Base-by-base conservation (phyloP, 2,888 invertebrate genomes). In the Drosophila suboccidentalis region DNA sequence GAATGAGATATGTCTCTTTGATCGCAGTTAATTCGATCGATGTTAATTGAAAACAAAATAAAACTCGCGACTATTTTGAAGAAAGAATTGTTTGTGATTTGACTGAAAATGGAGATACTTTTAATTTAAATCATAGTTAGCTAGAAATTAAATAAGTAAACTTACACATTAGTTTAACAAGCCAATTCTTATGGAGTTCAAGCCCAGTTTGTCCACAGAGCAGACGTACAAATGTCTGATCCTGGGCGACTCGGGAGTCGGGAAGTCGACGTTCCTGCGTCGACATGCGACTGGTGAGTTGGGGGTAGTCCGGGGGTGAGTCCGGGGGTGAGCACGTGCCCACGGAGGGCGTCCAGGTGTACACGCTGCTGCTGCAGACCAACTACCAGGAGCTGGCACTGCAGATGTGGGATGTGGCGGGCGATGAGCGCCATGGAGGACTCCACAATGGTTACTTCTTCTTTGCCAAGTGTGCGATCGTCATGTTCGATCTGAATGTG, bases 221-320 rank as follows among this genome's bases (percentile, higher is more conserved):
- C 26, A 61, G 17, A 61, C 53, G 3, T 73, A 15, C 8, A 75
- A 75, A 11, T 75, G 75, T 41, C 46, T 75, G 10, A 38, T 75
- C 8, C 36, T 75, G 3, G 75, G 75, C 11, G 76, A 75, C 6
- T 57, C 76, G 4, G 74, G 76, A 2, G 76, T 75, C 1, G 74
- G 74, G 1, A 75, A 75, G 29, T 43, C 61, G 17, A 75, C 58
- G 1, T 75, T 70, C 17, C 1, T 75, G 58, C 49, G 53, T 0
- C 64, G 76, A 0, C 75, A 62, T 32, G 64, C 49, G n/a, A 75
- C 76, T 9, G 75, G 75, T 0, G 8, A 55, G 11, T 75, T 75
- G 32, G 41, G 41, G 32, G 6, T 6, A 22, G 22, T 22, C 2
- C 22, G 22, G 4, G 22, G 26, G 26, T 26, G 26, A 26, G 6